These are phyloP conservation scores for cattle (Bos taurus) DNA, from an alignment of 2,113 vertebrate genomes.

Conservation along the genomic window ARS-UCD2.0 NC_037348.1:14226501-14227000, in stretches of 20 bases:
- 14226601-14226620: constrained; percentile 53
- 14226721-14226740: constrained; percentile 60
- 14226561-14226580: neutral
- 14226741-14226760: constrained; percentile 26
- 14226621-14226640: neutral
- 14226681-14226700: constrained; percentile 63
- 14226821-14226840: neutral
- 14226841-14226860: neutral
- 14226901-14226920: neutral
- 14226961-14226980: neutral
- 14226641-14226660: neutral
- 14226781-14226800: neutral
- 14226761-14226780: neutral
- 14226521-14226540: constrained; percentile 41
- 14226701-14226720: constrained; percentile 44
- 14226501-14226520: constrained; percentile 53
- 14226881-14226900: neutral
- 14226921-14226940: neutral
- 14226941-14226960: neutral
- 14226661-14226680: constrained; percentile 24
- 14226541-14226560: neutral
- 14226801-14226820: accelerated
- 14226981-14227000: neutral
- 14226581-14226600: neutral
- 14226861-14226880: neutral